Conservation (phyloP, 2,113 vertebrate species). For the Mustelus asterias region DNA sequence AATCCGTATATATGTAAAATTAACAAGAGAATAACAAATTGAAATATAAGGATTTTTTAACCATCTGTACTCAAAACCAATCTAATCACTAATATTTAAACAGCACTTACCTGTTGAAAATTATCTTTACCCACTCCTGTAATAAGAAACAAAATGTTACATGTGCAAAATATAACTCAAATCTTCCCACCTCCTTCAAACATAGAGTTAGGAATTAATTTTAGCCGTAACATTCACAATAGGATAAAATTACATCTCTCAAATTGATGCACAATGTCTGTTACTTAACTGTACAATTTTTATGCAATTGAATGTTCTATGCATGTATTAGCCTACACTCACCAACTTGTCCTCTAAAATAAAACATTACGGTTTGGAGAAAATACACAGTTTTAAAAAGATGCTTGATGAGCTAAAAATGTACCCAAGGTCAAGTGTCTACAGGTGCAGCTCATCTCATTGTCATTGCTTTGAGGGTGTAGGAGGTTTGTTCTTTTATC, state of each 20-base stretch:
- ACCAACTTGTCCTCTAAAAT: not conserved
- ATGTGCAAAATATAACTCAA: not conserved
- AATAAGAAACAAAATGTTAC: conserved; percentile 24
- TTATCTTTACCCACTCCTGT: not conserved
- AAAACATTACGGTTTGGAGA: not conserved
- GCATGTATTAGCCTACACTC: not conserved
- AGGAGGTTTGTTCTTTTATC: not conserved
- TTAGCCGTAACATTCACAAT: not conserved
- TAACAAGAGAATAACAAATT: not conserved
- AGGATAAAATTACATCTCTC: not conserved
- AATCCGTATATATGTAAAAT: not conserved
- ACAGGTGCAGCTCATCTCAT: not conserved
- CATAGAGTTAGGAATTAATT: not conserved
- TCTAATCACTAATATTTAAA: not conserved
- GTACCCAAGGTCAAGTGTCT: not conserved
- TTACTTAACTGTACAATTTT: not conserved
- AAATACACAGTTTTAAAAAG: not conserved
- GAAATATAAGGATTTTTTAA: not conserved
- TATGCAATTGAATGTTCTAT: not conserved
- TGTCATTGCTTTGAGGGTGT: not conserved
- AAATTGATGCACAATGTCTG: too few relatives aligned
- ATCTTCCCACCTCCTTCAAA: not conserved
- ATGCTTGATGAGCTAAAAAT: not conserved
- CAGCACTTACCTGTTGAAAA: not conserved
- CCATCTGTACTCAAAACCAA: not conserved